Base-by-base conservation (phyloP, 1,140 invertebrate genomes). In the Eulimnadia texana region DNA sequence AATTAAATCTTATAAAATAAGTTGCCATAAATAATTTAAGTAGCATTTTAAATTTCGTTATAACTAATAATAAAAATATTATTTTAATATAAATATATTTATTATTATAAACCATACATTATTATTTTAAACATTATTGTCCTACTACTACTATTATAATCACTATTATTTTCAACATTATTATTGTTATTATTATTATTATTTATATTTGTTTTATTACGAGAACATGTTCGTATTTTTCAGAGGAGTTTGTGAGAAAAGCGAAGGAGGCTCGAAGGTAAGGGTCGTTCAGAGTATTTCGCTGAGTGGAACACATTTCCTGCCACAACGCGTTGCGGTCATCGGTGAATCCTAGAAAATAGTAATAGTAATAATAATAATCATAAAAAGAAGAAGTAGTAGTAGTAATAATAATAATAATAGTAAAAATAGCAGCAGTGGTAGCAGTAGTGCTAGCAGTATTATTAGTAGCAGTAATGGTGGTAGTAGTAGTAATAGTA, bases 261-360 rank as follows among this genome's bases (percentile, higher is more conserved):
- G 85, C 82, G 78, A 97, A 95, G 67, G 93, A 86, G 1, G 90
- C 90, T 68, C 89, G 79, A 33, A 98, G 78, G 76, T 96, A 94
- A 1, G 93, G 87, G 78, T 95, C 85, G 3, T 79, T 78, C 23
- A 97, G 77, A 68, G 86, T 83, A 64, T 77, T 74, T 63, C 80
- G 78, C 2, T 88, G 81, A 42, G 76, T 77, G 1, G 77, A 76
- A 68, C 89, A 93, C 64, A 84, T 84, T 76, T 86, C 85, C 61
- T 57, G 76, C 88, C 90, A 96, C 69, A 92, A 77, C 1, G 84
- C 83, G 67, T 80, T 84, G 70, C 80, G 79, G 69, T 93, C 86
- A 65, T 90, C 86, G 49, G 84, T 85, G 74, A 86, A 92, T 23
- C 88, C 90, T 66, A 74, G 68, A 61, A 79, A 64, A 52, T 75